Base-by-base conservation (phyloP, 2,888 invertebrate genomes). In the Drosophila maculinotata region DNA sequence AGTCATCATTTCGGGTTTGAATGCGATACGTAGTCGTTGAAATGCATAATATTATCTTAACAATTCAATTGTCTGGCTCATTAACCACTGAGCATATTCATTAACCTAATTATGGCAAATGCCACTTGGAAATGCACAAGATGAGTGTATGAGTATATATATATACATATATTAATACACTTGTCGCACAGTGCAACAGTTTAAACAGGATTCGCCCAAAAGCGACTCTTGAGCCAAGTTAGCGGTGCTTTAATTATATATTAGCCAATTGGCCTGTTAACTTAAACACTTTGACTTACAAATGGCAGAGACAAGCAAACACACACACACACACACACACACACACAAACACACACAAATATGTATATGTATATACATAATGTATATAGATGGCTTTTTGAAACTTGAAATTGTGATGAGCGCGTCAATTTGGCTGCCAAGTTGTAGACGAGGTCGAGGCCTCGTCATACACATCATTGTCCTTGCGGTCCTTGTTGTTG, bases 231-330 rank as follows among this genome's bases (percentile, higher is more conserved):
- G 26, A 49, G 39, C 6, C 52, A 36, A 65, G 45, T 45, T 54
- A 64, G 68, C 71, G 68, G 62, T 20, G 52, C 80, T 65, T 84
- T 71, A 80, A 80, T 84, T 84, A 80, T 80, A 67, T 65, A 80
- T 84, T 70, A 69, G 70, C 60, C 71, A 69, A 77, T 74, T 70
- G 76, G 65, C 63, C 68, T 44, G 57, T 69, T 71, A 57, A 64
- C 48, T 70, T 56, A 64, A 70, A 77, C 81, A 80, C 74, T 74
- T 83, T 74, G 80, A 60, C 80, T 60, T 63, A 57, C 63, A 63
- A 56, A 72, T 47, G 52, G 44, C 28, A 20, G 45, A 63, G 44
- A 59, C 48, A 60, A 45, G 15, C 38, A 52, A 10, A 25, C 52
- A 20, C 36, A 51, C 17, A 33, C 2, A 31, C 35, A 23, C 51